phyloP scores from a whole-genome alignment of 2,888 invertebrate species.

The Tetranychus truncatus region DNA sequence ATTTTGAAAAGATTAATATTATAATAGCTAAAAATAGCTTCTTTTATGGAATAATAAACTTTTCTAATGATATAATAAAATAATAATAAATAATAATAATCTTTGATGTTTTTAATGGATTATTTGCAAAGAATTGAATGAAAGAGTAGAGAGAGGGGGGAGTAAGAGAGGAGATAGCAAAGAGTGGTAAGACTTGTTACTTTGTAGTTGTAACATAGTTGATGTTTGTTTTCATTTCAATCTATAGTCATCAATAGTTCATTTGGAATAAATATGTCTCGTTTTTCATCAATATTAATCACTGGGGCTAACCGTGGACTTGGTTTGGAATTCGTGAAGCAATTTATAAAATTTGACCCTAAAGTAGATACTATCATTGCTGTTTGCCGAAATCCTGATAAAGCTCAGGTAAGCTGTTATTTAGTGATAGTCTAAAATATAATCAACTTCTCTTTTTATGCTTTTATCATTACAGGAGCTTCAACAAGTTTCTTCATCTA shows the following conservation, averaged over 20 bases:
- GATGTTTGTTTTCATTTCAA: background rate
- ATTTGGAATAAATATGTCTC: background rate
- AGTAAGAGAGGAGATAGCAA: too few species aligned
- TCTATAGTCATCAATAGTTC: background rate
- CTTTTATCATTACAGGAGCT: slow-evolving; percentile 28
- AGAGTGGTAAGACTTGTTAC: too few species aligned
- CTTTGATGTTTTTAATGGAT: too few species aligned
- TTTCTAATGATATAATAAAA: too few species aligned
- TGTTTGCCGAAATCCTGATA: slow-evolving; percentile 51
- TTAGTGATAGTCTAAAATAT: background rate
- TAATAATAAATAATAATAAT: too few species aligned
- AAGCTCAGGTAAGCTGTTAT: background rate
- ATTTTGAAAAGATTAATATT: too few species aligned
- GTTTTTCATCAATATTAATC: background rate
- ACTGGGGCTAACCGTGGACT: slow-evolving; percentile 51
- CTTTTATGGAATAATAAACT: too few species aligned
- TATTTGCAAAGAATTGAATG: too few species aligned
- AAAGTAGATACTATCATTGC: slow-evolving; percentile 38
- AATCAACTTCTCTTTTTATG: background rate
- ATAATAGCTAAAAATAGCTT: too few species aligned
- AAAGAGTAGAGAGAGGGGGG: too few species aligned
- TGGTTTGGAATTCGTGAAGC: slow-evolving; percentile 64
- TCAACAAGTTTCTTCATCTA: background rate
- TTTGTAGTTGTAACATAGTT: background rate
- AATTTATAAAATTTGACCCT: slow-evolving; percentile 29